Base-by-base conservation (phyloP, 2,113 vertebrate genomes). In the Tringa solitaria region DNA sequence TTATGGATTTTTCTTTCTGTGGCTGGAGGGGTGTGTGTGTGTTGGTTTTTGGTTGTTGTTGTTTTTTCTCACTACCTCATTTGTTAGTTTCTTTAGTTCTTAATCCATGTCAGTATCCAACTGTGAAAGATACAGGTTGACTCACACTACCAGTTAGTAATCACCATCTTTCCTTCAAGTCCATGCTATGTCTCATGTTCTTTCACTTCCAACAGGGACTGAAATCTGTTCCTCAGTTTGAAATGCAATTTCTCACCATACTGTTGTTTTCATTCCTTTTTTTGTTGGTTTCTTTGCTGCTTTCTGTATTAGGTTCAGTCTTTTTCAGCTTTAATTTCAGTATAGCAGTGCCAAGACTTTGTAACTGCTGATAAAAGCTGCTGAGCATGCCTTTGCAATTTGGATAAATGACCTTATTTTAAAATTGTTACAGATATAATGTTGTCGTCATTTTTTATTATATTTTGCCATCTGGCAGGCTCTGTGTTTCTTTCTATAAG, bases 341-440 rank as follows among this genome's bases (percentile, higher is more conserved):
- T n/a, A 51, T 54, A 74, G 5, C 32, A 73, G 12, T 57, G 72
- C 37, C 59, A 92, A 88, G 59, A 73, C 14, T 79, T 87, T 74
- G 6, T 61, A 80, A 92, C 35, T 73, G 28, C 50, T 95, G 70
- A 80, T 80, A 77, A 3, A 86, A 93, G n/a, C n/a, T 86, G 45
- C 50, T 93, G 37, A 86, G 26, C 12, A 30, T 59, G 51, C 26
- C 51, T 82, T 83, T 83, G 17, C 22, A 70, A 65, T 87, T 93
- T 95, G 63, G 68, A 75, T 74, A 84, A 28, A 90, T 84, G 37
- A 81, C 60, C 56, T 77, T 63, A 74, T 90, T 95, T 92, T 77
- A 61, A 92, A 95, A 92, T 22, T 46, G 67, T 80, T 74, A 81
- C 41, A 85, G 37, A 77, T 92, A 70, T 77, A 92, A 93, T 74